phyloP scores from a whole-genome alignment of 2,113 vertebrate genomes.

The Rhynchopsitta pachyrhyncha region DNA sequence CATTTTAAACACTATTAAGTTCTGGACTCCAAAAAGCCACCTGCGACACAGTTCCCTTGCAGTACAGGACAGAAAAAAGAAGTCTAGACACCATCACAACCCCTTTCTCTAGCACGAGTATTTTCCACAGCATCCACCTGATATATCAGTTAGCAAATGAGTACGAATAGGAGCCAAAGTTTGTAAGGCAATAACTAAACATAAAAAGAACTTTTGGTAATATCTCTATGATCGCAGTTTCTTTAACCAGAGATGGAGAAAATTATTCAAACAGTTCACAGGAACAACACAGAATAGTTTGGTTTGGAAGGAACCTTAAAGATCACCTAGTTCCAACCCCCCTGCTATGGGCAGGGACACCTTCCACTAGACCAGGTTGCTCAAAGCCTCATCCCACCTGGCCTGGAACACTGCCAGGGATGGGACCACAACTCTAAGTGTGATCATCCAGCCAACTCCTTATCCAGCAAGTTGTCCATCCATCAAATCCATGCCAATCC shows the following conservation, averaged over 20 bases:
- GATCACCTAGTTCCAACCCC: background rate
- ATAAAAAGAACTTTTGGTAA: background rate
- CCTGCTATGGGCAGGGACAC: background rate
- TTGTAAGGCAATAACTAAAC: background rate
- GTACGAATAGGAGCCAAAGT: background rate
- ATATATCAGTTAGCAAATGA: rapidly evolving
- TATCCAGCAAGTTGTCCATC: background rate
- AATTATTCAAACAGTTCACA: background rate
- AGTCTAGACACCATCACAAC: background rate
- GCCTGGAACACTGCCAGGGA: background rate
- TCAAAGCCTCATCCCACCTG: background rate
- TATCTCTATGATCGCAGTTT: background rate
- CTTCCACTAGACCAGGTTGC: background rate
- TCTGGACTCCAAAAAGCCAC: background rate
- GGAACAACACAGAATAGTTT: background rate
- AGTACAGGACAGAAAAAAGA: background rate
- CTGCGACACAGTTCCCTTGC: background rate
- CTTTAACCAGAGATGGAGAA: background rate
- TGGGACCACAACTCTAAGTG: background rate
- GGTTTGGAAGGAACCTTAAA: background rate
- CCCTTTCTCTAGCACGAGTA: background rate
- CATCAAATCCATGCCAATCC: background rate
- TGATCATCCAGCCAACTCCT: background rate
- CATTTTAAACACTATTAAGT: background rate
- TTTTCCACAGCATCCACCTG: background rate